Conservation (phyloP, 2,113 vertebrate species). For the Sander vitreus region DNA sequence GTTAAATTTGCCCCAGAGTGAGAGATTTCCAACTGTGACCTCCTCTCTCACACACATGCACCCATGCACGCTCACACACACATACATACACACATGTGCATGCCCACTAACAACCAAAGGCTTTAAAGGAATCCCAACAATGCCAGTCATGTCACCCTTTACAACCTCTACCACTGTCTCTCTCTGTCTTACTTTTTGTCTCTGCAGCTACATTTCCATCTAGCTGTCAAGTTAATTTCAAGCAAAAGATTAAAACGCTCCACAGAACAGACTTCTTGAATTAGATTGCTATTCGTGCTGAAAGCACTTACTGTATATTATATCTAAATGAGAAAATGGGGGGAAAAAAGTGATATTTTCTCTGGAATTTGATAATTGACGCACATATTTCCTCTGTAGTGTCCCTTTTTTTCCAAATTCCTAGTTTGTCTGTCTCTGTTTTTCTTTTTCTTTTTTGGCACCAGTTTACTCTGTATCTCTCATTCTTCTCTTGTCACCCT, state of each 20-base stretch:
- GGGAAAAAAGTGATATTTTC: background rate
- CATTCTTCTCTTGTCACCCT: background rate
- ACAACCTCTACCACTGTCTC: slow-evolving; percentile 29
- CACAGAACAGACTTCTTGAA: slow-evolving; percentile 13
- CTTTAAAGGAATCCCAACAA: slow-evolving; percentile 68
- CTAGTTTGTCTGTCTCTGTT: background rate
- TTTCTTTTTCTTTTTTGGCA: background rate
- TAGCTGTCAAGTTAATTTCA: slow-evolving; percentile 47
- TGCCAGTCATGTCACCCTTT: slow-evolving; percentile 47
- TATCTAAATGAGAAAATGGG: background rate
- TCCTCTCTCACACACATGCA: slow-evolving; percentile 2
- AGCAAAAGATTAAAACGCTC: slow-evolving; percentile 18
- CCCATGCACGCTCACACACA: slow-evolving; percentile 24
- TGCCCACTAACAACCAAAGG: slow-evolving; percentile 38
- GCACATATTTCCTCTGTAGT: background rate
- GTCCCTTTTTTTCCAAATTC: background rate
- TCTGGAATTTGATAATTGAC: background rate
- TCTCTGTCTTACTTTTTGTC: slow-evolving; percentile 18
- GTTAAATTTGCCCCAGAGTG: slow-evolving; percentile 40
- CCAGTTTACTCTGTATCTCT: background rate
- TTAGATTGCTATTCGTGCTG: background rate
- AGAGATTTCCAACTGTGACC: slow-evolving; percentile 47
- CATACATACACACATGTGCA: slow-evolving; percentile 1
- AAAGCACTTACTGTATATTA: background rate
- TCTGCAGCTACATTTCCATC: slow-evolving; percentile 46